A percentile compares a stretch with the other conserved stretches of the same genome.
Conservation (phyloP, 2,113 vertebrate genomes). For the Burhinus bistriatus region DNA sequence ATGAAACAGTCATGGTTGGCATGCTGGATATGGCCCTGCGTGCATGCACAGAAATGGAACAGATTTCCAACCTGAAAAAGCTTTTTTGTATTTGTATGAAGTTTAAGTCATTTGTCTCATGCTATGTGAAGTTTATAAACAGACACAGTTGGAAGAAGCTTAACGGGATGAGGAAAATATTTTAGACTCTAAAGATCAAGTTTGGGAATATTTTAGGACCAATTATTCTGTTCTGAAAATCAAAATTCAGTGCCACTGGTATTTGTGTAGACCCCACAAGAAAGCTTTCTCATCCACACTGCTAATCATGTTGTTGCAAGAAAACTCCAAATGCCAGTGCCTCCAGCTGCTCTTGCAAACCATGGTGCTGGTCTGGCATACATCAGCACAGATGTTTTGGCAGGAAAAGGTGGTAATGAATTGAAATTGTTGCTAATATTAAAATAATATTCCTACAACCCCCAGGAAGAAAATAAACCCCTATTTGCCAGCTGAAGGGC, state of each 20-base stretch:
- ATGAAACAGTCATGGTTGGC: neutral
- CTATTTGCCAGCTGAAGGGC: neutral
- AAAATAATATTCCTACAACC: neutral
- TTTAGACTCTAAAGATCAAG: neutral
- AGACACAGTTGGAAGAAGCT: neutral
- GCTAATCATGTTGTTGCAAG: neutral
- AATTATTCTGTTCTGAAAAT: neutral
- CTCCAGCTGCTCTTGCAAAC: neutral
- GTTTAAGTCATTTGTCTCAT: neutral
- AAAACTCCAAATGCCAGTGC: neutral
- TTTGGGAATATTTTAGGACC: neutral
- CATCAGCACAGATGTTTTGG: slow-evolving; percentile 6
- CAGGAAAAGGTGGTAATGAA: slow-evolving; percentile 1
- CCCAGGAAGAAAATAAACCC: neutral
- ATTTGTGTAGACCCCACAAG: neutral
- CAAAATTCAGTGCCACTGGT: neutral
- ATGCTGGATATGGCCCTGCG: accelerated
- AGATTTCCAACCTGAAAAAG: neutral
- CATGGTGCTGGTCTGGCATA: neutral
- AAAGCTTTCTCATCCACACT: neutral
- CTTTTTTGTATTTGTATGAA: neutral
- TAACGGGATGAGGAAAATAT: neutral
- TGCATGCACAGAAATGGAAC: neutral
- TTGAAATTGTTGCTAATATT: slow-evolving; percentile 15
- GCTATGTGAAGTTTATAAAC: neutral